These are phyloP conservation scores for Boulengeromyrus knoepffleri DNA, from an alignment of 2,113 vertebrate species.

Conservation along the genomic window DNA sequence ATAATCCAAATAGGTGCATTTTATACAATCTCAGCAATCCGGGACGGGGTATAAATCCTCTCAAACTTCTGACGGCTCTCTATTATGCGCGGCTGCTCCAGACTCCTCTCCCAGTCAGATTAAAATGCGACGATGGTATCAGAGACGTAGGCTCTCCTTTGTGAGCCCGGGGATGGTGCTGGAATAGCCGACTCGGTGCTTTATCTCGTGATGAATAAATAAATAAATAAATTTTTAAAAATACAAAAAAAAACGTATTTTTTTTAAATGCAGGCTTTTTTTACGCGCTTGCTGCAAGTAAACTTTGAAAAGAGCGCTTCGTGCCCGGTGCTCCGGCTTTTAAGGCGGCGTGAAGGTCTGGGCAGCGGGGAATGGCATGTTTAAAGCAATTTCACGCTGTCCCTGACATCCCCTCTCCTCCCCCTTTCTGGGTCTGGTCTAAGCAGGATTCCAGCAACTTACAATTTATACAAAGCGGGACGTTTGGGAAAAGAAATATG, in stretches of 20 bases:
- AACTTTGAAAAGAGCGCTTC: constrained; percentile 19
- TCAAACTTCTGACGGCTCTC: constrained; percentile 6
- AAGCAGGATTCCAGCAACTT: constrained; percentile 13
- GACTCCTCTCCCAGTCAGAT: constrained; percentile 17
- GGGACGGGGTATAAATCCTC: constrained; percentile 18
- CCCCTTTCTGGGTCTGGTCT: constrained; percentile 27
- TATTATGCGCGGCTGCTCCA: constrained; percentile 8
- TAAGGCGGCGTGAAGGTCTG: constrained; percentile 27
- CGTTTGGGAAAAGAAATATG: constrained; percentile 21
- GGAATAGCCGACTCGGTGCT: background rate
- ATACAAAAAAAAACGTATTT: background rate
- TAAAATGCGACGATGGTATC: constrained; percentile 26
- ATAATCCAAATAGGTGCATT: constrained; percentile 60
- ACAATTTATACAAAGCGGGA: constrained; percentile 22
- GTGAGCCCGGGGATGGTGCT: background rate
- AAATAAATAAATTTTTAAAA: background rate
- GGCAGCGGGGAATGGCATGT: constrained; percentile 37
- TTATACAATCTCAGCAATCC: constrained; percentile 35
- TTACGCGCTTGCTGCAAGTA: constrained; percentile 23
- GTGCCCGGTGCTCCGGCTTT: constrained; percentile 27
- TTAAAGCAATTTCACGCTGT: constrained; percentile 42
- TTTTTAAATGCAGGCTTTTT: background rate
- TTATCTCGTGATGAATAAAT: background rate
- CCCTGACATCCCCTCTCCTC: constrained; percentile 35
- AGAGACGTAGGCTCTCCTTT: constrained; percentile 4